phyloP scores from a whole-genome alignment of 2,797 vertebrate species.

The Acipenser ruthenus region DNA sequence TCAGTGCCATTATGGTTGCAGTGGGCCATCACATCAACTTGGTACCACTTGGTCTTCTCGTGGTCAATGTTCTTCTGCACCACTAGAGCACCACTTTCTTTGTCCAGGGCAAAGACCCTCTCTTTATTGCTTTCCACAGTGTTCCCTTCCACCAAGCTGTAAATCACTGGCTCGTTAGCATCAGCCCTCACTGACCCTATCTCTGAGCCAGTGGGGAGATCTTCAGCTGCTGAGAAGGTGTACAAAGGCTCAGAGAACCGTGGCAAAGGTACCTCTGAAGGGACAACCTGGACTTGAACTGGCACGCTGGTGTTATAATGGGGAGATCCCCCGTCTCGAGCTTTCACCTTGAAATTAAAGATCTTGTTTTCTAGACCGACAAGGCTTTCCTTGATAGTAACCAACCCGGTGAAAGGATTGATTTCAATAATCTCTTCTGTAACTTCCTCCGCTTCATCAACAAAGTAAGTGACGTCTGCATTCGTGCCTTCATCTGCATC shows the following conservation, averaged over 20 bases:
- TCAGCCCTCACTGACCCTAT: slow-evolving; percentile 82
- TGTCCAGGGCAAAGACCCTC: slow-evolving; percentile 76
- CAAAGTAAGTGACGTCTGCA: slow-evolving; percentile 83
- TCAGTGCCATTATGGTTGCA: slow-evolving; percentile 78
- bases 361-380: slow-evolving; percentile 80
- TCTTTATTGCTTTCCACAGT: slow-evolving; percentile 89
- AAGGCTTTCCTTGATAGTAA: slow-evolving; percentile 85
- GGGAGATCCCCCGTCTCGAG: slow-evolving; percentile 79
- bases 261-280: slow-evolving; percentile 75
- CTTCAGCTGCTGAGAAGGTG: slow-evolving; percentile 84
- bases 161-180: slow-evolving; percentile 81
- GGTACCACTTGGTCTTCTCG: slow-evolving; percentile 91
- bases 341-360: slow-evolving; percentile 88
- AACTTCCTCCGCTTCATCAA: slow-evolving; percentile 74
- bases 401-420: slow-evolving; percentile 82
- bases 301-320: slow-evolving; percentile 84
- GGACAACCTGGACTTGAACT: slow-evolving; percentile 84
- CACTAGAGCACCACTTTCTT: slow-evolving; percentile 74
- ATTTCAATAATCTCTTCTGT: slow-evolving; percentile 83
- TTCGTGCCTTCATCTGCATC: slow-evolving; percentile 85
- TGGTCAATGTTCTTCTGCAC: slow-evolving; percentile 83
- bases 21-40: slow-evolving; percentile 84
- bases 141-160: slow-evolving; percentile 89
- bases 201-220: slow-evolving; percentile 76
- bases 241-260: slow-evolving; percentile 93